Conservation (phyloP, 2,113 vertebrate species). For the Grammomys dolichurus region DNA sequence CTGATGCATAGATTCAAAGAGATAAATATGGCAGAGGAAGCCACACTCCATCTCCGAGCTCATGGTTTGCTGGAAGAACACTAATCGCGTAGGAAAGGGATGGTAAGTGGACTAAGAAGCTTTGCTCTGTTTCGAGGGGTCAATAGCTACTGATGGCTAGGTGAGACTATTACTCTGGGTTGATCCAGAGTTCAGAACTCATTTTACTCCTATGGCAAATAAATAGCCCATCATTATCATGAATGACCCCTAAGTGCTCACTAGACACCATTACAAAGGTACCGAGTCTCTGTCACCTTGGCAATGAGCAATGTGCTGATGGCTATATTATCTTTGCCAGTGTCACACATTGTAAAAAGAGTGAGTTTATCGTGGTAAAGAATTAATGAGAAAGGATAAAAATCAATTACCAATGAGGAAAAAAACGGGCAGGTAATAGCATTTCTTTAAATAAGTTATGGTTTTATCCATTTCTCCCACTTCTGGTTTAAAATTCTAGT, state of each 20-base stretch:
- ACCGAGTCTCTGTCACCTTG: background rate
- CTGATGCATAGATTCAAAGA: background rate
- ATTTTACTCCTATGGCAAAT: background rate
- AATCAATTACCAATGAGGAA: background rate
- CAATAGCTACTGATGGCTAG: background rate
- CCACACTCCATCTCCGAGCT: background rate
- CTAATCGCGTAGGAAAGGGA: background rate
- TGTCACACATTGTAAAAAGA: background rate
- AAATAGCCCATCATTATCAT: too few species aligned
- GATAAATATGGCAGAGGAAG: background rate
- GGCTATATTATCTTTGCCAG: background rate
- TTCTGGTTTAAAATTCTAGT: background rate
- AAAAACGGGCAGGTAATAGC: background rate
- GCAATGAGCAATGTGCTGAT: fast-evolving
- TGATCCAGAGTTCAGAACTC: background rate
- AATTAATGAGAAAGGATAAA: background rate
- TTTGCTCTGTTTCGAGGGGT: background rate
- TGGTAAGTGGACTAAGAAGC: too few species aligned
- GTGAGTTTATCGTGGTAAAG: background rate
- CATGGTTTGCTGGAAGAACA: background rate
- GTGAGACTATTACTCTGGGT: background rate
- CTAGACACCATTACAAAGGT: background rate
- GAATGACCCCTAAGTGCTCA: background rate
- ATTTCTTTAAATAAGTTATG: background rate
- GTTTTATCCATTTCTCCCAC: background rate